phyloP scores from a whole-genome alignment of 2,113 vertebrate genomes.

The Pungitius pungitius region DNA sequence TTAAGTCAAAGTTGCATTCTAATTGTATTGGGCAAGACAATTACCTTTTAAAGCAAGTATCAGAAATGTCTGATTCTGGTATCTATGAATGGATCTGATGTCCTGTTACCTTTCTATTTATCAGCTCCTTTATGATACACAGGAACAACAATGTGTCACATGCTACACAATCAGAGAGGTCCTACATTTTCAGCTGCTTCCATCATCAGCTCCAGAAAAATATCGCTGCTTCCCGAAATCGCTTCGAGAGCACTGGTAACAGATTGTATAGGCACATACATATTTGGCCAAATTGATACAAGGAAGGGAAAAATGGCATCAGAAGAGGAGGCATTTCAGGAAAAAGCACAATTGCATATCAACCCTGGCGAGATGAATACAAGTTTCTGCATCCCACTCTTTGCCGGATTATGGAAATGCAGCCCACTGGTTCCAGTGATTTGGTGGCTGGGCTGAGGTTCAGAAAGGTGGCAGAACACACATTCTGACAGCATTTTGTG shows the following conservation, averaged over 20 bases:
- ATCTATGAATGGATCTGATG: not conserved
- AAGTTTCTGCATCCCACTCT: conserved; percentile 8
- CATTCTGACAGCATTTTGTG: conserved; percentile 58
- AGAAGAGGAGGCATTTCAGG: not conserved
- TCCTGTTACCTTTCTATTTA: not conserved
- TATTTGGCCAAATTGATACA: too few relatives aligned
- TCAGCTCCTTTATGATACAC: not conserved
- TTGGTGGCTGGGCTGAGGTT: conserved; percentile 36
- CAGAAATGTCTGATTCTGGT: not conserved
- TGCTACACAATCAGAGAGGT: not conserved
- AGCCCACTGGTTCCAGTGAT: conserved; percentile 29
- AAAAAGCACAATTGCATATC: not conserved
- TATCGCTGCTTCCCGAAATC: too few relatives aligned
- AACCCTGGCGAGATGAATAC: not conserved
- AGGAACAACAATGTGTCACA: not conserved
- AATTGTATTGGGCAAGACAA: not conserved
- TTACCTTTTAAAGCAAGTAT: not conserved
- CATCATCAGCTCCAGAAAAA: too few relatives aligned
- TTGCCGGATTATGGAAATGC: conserved; percentile 57
- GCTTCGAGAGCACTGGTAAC: too few relatives aligned
- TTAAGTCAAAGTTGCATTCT: not conserved
- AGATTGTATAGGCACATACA: too few relatives aligned
- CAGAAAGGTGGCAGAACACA: conserved; percentile 56
- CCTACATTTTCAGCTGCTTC: not conserved
- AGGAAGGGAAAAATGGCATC: too few relatives aligned